These are phyloP conservation scores for Semaprochilodus insignis DNA, from an alignment of 2,797 vertebrate species.

Conservation along the genomic window DNA sequence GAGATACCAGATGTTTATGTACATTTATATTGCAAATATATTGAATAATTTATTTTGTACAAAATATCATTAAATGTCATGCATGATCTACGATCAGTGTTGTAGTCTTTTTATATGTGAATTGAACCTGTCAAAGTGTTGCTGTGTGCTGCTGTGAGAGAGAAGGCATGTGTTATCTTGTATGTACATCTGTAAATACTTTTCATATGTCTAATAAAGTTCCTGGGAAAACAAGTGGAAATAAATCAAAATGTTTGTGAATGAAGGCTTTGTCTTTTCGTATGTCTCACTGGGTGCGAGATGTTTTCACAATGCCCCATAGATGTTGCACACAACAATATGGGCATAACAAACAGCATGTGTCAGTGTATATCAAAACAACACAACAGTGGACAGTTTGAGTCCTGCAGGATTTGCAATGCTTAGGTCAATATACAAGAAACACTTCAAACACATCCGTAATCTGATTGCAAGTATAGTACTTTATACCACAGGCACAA, in stretches of 20 bases:
- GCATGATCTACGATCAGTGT: conserved; percentile 59
- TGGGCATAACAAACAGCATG: too few relatives aligned
- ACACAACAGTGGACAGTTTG: too few relatives aligned
- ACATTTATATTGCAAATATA: conserved; percentile 53
- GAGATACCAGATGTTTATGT: conserved; percentile 21
- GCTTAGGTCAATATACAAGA: too few relatives aligned
- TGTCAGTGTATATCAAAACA: too few relatives aligned
- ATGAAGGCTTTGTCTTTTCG: neutral
- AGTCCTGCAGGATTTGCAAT: too few relatives aligned
- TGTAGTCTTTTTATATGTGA: conserved; percentile 54
- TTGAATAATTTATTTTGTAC: conserved; percentile 62
- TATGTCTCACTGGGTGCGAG: neutral
- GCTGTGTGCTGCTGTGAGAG: conserved; percentile 28
- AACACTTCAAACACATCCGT: too few relatives aligned
- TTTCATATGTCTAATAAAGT: conserved; percentile 58
- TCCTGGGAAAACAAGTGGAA: conserved; percentile 28
- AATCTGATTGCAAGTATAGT: too few relatives aligned
- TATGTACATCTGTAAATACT: conserved; percentile 59
- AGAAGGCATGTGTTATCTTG: conserved; percentile 29
- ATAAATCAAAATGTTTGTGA: conserved; percentile 39
- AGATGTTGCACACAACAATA: too few relatives aligned
- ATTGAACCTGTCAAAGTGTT: conserved; percentile 37
- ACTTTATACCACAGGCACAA: too few relatives aligned
- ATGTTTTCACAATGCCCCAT: too few relatives aligned
- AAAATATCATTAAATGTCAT: conserved; percentile 57